Conservation (phyloP, 1,140 invertebrate species). For the Trachymyrmex cornetzi region DNA sequence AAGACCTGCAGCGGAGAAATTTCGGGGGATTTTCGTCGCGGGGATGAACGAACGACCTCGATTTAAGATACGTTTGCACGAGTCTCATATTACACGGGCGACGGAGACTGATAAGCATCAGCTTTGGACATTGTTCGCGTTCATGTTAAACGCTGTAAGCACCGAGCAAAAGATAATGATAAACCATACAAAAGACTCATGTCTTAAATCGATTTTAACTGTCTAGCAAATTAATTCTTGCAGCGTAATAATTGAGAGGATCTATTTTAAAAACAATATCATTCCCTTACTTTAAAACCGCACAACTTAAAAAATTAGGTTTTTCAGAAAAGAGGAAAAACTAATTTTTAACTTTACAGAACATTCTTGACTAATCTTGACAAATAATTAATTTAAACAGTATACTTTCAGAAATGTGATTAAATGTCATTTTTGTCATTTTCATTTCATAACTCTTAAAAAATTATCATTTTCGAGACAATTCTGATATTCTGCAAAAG, state of each 20-base stretch:
- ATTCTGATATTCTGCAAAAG: too few relatives aligned
- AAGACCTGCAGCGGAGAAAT: constrained; percentile 15
- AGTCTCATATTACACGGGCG: constrained; percentile 17
- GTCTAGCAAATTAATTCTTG: neutral
- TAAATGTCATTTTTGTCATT: too few relatives aligned
- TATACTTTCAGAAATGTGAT: too few relatives aligned
- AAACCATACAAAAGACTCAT: neutral
- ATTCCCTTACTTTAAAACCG: too few relatives aligned
- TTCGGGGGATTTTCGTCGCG: constrained; percentile 46
- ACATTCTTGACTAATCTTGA: too few relatives aligned
- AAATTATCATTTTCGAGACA: too few relatives aligned
- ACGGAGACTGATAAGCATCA: constrained; percentile 31
- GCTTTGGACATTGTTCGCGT: constrained; percentile 5
- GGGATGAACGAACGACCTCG: constrained; percentile 26
- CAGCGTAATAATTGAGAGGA: neutral
- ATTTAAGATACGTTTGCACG: constrained; percentile 47
- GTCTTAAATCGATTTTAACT: neutral
- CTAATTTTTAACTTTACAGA: too few relatives aligned
- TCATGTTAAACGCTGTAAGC: constrained; percentile 18
- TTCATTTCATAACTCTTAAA: too few relatives aligned
- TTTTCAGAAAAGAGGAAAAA: too few relatives aligned
- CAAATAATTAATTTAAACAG: too few relatives aligned
- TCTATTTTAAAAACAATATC: neutral
- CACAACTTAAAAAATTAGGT: too few relatives aligned
- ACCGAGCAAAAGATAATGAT: neutral